Evolutionary conservation across 23 tunicate species (phyloP), one percentile per base, ranked within the genome.

Genomic region (Styela clava): DNA sequence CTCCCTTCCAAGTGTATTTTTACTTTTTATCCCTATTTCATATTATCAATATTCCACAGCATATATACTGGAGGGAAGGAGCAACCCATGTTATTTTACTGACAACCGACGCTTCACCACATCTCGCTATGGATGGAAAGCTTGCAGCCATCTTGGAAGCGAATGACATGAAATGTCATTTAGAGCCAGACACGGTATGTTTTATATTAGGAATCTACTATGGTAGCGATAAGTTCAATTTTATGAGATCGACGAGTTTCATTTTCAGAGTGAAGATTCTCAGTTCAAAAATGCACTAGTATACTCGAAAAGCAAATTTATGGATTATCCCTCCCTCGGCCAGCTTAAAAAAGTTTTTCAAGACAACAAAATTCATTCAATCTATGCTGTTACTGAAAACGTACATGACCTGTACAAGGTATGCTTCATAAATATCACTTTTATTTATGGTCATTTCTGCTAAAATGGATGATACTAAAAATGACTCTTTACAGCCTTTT

Each of bases 71-170:
- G 97, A 74, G 97, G 51, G 63, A 79, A 28, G 88, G 81, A 31
- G 87, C 97, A 1, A 80, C 83, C 19, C 82, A 81, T 23, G 97
- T 92, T 0, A 83, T 92, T 62, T 33, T 92, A 29, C 83, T 80
- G 37, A 85, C 97, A 33, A 70, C 97, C 3, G 97, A 92, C 63
- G 97, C 97, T 2, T 83, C 97, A n/a, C 91, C 97, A 1, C 97
- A 92, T 62, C 79, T 92, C 33, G 97, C 97, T 2, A 74, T 92
- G 86, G 97, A 92, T 61, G 97, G 97, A 67, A 92, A 92, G 51
- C 84, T 92, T 34, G 97, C 97, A 31, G 97, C 97, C 30, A 92
- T 92, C 21, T 35, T 92, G 64, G 97, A 92, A 79, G 82, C 81
- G 1, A 92, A 92, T 83, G 97, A 92, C 82, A 87, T 84, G 91